Evolutionary conservation across 2,888 invertebrate species (phyloP).

Genomic region (Zele albiditarsus): DNA sequence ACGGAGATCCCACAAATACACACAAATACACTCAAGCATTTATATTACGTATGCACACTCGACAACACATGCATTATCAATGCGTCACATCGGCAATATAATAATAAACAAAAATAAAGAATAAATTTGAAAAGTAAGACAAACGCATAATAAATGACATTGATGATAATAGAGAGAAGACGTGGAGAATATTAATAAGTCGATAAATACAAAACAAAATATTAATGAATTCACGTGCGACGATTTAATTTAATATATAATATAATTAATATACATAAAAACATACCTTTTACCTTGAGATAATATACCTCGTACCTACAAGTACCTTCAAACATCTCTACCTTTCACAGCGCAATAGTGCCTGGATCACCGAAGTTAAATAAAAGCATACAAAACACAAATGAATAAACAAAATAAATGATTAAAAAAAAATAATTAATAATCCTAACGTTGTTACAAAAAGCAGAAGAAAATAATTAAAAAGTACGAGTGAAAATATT

Average conservation of each 20-base stretch:
- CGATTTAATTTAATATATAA: conserved; percentile 37
- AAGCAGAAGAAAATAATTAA: background rate
- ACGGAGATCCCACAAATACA: conserved; percentile 49
- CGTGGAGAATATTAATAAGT: conserved; percentile 10
- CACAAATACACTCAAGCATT: conserved; percentile 16
- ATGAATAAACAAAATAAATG: conserved; percentile 13
- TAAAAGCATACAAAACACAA: conserved; percentile 30
- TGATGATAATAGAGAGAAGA: conserved; percentile 16
- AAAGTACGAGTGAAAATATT: conserved; percentile 5
- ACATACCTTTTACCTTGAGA: conserved; percentile 65
- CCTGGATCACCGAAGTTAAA: conserved; percentile 62
- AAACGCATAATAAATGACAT: conserved; percentile 29
- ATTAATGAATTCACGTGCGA: conserved; percentile 21
- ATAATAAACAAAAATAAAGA: conserved; percentile 16
- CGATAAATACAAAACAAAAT: conserved; percentile 7
- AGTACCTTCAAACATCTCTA: conserved; percentile 69
- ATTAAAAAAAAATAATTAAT: conserved; percentile 10
- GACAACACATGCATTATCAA: background rate
- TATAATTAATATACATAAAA: conserved; percentile 40
- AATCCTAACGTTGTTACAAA: background rate
- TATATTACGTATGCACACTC: background rate
- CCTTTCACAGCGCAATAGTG: conserved; percentile 71
- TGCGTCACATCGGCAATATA: background rate
- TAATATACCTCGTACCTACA: conserved; percentile 71
- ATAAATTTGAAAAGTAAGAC: conserved; percentile 16